phyloP scores from a whole-genome alignment of 2,888 invertebrate genomes.

The Miltochrista miniata region DNA sequence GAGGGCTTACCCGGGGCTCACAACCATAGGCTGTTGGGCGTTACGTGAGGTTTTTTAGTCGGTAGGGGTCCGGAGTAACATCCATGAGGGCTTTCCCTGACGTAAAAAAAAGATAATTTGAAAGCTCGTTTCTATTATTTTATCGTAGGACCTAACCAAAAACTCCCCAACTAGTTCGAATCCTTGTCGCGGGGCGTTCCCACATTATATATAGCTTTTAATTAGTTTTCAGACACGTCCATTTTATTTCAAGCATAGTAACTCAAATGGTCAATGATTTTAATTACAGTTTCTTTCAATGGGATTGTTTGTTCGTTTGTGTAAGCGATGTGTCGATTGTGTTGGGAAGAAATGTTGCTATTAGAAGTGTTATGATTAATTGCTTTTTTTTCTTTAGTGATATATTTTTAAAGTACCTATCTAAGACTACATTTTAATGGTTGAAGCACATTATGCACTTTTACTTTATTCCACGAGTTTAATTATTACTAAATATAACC shows the following conservation, averaged over 20 bases:
- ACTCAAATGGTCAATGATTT: conserved; percentile 34
- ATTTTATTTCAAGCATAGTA: conserved; percentile 30
- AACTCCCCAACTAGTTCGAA: conserved; percentile 8
- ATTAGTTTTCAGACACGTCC: conserved; percentile 52
- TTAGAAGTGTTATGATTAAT: neutral
- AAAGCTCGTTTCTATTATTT: too few species aligned
- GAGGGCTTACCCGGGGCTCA: too few species aligned
- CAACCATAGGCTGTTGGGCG: too few species aligned
- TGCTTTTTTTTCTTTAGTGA: neutral
- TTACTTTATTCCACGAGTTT: too few species aligned
- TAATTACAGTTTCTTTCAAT: conserved; percentile 29
- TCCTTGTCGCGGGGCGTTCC: conserved; percentile 34
- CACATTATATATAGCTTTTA: conserved; percentile 54
- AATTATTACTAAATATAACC: too few species aligned
- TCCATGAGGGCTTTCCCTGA: too few species aligned
- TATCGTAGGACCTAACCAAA: conserved; percentile 3
- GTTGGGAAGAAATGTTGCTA: conserved; percentile 12
- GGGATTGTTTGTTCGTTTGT: conserved; percentile 21
- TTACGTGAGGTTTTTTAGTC: too few species aligned
- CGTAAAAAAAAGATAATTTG: too few species aligned
- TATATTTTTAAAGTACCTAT: too few species aligned
- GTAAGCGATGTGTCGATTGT: conserved; percentile 19
- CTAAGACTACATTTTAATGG: too few species aligned
- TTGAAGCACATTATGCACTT: too few species aligned
- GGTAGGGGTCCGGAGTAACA: too few species aligned